Percentiles rank a stretch among this genome's conserved stretches.
Evolutionary conservation across 35 echinoderm and acorn worm genomes (phyloP).

Genomic region (Heliocidaris tuberculata): DNA sequence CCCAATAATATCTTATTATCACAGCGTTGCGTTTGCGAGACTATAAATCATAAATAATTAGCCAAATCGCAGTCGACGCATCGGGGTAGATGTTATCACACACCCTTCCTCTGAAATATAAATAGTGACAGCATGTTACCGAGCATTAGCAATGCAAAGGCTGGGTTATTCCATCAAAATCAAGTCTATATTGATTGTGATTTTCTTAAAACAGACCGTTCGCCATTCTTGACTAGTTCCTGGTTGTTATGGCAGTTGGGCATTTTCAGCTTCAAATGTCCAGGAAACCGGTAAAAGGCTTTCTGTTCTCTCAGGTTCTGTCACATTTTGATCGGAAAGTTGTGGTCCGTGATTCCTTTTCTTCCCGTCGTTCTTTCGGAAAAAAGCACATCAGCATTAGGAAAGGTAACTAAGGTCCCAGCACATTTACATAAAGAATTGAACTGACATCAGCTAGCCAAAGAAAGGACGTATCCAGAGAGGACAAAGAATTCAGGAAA

Average conservation of each 20-base stretch:
- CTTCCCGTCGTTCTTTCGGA: not conserved
- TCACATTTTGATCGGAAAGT: not conserved
- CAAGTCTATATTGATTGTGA: too few species aligned
- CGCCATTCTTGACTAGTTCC: not conserved
- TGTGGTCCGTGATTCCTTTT: not conserved
- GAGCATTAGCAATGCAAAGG: too few species aligned
- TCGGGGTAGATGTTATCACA: too few species aligned
- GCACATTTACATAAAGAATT: not conserved
- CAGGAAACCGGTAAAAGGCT: not conserved
- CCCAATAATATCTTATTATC: too few species aligned
- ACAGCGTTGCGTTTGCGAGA: too few species aligned
- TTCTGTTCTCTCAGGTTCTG: not conserved
- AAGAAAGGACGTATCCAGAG: not conserved
- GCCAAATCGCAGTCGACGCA: too few species aligned
- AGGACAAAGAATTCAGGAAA: not conserved
- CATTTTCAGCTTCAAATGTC: not conserved
- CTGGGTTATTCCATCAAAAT: too few species aligned
- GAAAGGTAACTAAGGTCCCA: not conserved
- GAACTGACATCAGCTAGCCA: not conserved
- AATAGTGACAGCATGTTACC: too few species aligned
- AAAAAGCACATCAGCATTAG: not conserved
- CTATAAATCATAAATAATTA: too few species aligned
- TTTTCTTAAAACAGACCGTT: too few species aligned
- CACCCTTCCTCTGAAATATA: too few species aligned
- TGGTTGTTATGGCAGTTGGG: not conserved